Evolutionary conservation across 2,797 vertebrate species (phyloP), one percentile per base, ranked within the genome.

Genomic region (Pipistrellus nathusii): DNA sequence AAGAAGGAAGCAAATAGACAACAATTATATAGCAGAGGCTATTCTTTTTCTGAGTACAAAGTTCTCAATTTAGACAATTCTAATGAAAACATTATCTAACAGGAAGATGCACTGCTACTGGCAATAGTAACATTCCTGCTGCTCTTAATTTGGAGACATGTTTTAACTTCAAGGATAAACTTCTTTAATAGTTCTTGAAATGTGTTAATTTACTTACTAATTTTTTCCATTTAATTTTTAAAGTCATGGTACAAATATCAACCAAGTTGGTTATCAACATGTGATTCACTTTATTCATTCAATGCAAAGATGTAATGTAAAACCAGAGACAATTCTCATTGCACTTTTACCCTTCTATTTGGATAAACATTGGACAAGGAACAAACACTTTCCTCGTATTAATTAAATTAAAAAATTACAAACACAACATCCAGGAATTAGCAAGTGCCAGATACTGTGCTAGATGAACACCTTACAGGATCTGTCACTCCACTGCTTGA

Each of bases 111-210:
- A 14, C 38, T 25, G 1, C 87, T 87, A 17, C 17, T 62, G 55
- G 6, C 27, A 46, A 20, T 59, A 75, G 4, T 53, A 59, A 80
- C 21, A 62, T 73, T 76, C 57, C 86, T 91, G 11, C 23, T 59
- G 4, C 14, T 57, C 32, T 69, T 64, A 77, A 59, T 23, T 41
- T 93, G 68, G 25, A 89, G 48, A 23, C n/a, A 41, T 8, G 62
- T 46, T 96, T 94, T 20, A 81, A 8, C 30, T 69, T 84, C 69
- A 87, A 53, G 71, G 25, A 81, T 71, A 84, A 73, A 86, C 9
- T 75, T 90, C 59, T 90, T 86, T 14, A 48, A 30, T 73, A 87
- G 30, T 66, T 86, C 35, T 48, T 72, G 10, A 85, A 77, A 66
- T 44, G 1, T 51, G 25, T 89, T 82, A 27, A 32, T 66, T 95